A percentile compares a stretch with the other conserved stretches of the same genome.
These are phyloP conservation scores for Maniola hyperantus DNA, from an alignment of 2,888 invertebrate species.

Conservation along the genomic window DNA sequence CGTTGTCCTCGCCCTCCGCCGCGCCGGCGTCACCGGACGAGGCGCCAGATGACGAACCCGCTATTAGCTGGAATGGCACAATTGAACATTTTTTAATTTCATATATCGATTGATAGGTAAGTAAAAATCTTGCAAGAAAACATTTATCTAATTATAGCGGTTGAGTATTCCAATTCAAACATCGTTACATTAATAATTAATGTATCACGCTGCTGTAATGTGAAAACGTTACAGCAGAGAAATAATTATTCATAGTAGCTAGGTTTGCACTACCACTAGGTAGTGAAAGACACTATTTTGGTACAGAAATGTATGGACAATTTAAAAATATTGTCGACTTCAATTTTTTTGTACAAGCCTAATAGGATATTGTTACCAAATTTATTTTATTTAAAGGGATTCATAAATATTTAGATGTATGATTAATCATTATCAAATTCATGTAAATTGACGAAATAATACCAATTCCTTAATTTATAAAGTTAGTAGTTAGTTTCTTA, in stretches of 20 bases:
- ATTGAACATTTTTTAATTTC: not conserved
- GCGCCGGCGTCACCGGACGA: conserved; percentile 74
- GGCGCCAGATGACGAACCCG: conserved; percentile 86
- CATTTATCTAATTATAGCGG: not conserved
- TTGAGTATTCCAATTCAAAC: not conserved
- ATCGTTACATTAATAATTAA: not conserved
- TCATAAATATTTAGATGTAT: not conserved
- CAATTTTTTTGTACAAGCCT: no score
- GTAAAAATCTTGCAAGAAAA: not conserved
- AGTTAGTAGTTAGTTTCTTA: not conserved
- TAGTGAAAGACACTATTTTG: no score
- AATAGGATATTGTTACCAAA: no score
- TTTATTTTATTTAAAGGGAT: no score
- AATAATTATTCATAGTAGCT: no score
- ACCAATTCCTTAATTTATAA: not conserved
- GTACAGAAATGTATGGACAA: no score
- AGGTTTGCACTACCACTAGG: no score
- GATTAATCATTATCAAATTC: not conserved
- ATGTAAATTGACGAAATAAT: not conserved
- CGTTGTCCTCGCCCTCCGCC: conserved; percentile 78
- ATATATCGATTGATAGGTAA: not conserved
- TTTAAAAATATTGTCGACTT: no score
- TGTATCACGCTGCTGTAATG: no score
- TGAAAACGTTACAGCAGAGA: no score
- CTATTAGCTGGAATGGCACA: conserved; percentile 86